Evolutionary conservation across 1,140 invertebrate genomes (phyloP), one percentile per base, ranked within the genome.

Genomic region (Magallana angulata): DNA sequence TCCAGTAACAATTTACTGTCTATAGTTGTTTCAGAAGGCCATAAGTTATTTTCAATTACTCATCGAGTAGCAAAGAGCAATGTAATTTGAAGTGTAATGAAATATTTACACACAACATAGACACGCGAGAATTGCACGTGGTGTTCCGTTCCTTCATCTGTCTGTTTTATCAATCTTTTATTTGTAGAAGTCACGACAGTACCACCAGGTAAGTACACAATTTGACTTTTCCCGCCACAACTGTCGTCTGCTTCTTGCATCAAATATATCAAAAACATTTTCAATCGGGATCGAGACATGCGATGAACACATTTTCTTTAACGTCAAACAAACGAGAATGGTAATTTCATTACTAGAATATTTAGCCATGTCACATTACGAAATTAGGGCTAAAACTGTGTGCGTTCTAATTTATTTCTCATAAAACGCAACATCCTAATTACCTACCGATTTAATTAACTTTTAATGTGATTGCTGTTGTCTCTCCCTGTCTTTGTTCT

Each of bases 21-120:
- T 30, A 24, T 76, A 36, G 68, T 30, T 76, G 68, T 76, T 76
- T 76, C 68, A 76, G 18, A 76, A 30, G 68, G 68, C 36, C 68
- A 76, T 76, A 76, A 76, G 68, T 76, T 76, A 76, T 76, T 24
- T 76, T 76, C 68, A 76, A 76, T 76, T 76, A 76, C 68, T 76
- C 68, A 71, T 71, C 68, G 30, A 76, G 68, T 76, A 76, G 68
- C 24, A 30, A 18, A 76, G 68, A 76, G 68, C 68, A 76, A 76
- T 76, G 68, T 76, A 76, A 76, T 76, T 76, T 76, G 68, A 76
- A 30, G 68, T 76, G 68, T 76, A 76, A 76, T 76, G 68, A 76
- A 76, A 76, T 76, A 76, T 76, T 76, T 76, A 76, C 68, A 76
- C 68, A 76, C 68, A 76, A 76, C 8, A 9, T 76, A 30, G 36